Conservation (phyloP, 2,113 vertebrate genomes). For the Etheostoma spectabile region DNA sequence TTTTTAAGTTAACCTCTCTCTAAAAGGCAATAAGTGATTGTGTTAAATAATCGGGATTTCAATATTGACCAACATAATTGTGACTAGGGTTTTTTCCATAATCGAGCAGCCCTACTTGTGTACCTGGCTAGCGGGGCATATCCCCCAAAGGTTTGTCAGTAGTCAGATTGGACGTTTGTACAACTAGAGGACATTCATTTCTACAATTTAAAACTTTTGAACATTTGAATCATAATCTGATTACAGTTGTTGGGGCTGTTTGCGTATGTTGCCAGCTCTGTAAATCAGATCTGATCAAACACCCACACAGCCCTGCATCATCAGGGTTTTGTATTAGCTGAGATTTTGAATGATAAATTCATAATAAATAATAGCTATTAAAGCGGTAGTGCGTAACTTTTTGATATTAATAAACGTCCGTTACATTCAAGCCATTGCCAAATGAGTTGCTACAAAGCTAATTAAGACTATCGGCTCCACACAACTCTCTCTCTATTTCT, state of each 20-base stretch:
- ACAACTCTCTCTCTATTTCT: too few relatives aligned
- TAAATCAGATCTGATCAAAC: neutral
- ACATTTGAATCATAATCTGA: constrained; percentile 8
- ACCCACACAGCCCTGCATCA: neutral
- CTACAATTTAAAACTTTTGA: neutral
- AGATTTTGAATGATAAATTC: neutral
- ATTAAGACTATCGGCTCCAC: too few relatives aligned
- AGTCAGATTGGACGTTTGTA: neutral
- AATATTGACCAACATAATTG: too few relatives aligned
- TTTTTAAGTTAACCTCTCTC: too few relatives aligned
- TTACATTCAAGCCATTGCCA: too few relatives aligned
- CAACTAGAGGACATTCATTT: neutral
- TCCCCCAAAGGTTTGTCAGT: too few relatives aligned
- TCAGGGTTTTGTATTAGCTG: neutral
- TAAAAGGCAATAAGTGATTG: too few relatives aligned
- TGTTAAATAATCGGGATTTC: too few relatives aligned
- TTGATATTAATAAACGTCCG: too few relatives aligned
- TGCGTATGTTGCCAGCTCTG: neutral
- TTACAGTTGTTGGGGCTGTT: neutral
- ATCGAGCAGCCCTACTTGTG: too few relatives aligned
- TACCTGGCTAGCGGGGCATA: neutral
- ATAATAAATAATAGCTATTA: neutral
- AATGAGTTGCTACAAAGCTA: too few relatives aligned
- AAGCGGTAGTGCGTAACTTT: neutral
- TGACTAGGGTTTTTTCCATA: too few relatives aligned